phyloP scores from a whole-genome alignment of 2,797 vertebrate genomes.

The Mastacembelus armatus region DNA sequence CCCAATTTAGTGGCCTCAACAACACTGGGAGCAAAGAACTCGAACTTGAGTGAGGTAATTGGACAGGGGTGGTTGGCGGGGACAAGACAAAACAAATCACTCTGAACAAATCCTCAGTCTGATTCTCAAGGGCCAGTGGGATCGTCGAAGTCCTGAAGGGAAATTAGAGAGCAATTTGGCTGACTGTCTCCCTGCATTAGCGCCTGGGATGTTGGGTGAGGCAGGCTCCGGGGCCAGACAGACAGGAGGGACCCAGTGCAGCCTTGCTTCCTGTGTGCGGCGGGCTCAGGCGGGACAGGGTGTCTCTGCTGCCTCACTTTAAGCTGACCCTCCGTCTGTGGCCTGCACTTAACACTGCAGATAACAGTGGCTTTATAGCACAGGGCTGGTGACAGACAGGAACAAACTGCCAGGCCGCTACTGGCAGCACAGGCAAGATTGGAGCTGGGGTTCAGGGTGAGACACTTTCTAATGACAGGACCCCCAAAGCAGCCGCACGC shows the following conservation, averaged over 20 bases:
- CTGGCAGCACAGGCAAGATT: constrained; percentile 42
- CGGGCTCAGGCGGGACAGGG: constrained; percentile 76
- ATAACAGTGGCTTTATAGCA: constrained; percentile 84
- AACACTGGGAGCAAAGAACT: constrained; percentile 54
- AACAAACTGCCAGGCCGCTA: constrained; percentile 78
- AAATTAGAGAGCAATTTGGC: constrained; percentile 76
- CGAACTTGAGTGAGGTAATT: constrained; percentile 77
- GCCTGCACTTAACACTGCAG: constrained; percentile 85
- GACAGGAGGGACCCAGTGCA: constrained; percentile 59
- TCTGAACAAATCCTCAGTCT: constrained; percentile 76
- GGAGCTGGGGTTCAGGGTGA: constrained; percentile 52
- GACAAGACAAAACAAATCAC: constrained; percentile 81
- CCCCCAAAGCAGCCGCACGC: constrained; percentile 41
- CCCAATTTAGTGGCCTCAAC: constrained; percentile 47
- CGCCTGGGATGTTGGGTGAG: constrained; percentile 59
- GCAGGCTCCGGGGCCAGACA: constrained; percentile 75
- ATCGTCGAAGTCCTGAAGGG: constrained; percentile 67
- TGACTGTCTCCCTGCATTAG: constrained; percentile 76
- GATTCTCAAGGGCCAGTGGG: constrained; percentile 77
- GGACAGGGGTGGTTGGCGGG: constrained; percentile 25
- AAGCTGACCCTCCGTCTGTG: constrained; percentile 81
- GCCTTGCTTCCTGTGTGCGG: constrained; percentile 79
- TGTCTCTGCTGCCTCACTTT: constrained; percentile 78
- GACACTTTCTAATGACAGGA: constrained; percentile 53
- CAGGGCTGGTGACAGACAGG: constrained; percentile 83